Evolutionary conservation across 2,113 vertebrate species (phyloP).

Genomic region (Myanophis thanlyinensis): DNA sequence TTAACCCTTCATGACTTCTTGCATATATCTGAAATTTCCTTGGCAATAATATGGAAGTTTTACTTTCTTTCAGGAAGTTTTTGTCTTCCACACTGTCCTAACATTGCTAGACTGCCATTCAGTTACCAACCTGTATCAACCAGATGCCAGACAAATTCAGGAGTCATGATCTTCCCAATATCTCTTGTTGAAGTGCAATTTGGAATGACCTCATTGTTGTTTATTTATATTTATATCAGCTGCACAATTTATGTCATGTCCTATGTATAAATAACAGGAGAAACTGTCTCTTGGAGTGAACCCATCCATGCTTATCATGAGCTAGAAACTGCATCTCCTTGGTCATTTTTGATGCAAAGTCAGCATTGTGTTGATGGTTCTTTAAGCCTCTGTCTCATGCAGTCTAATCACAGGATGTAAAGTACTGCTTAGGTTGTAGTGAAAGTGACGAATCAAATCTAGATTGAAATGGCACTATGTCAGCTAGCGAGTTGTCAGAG

Average conservation of each 20-base stretch:
- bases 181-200: neutral
- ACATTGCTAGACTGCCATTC: neutral
- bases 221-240: neutral
- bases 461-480: conserved; percentile 50
- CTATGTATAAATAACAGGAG: neutral
- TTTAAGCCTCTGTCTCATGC: conserved; percentile 36
- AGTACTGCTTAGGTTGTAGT: conserved; percentile 41
- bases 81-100: neutral
- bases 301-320: neutral
- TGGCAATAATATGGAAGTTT: neutral
- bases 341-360: conserved; percentile 29
- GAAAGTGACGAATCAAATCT: conserved; percentile 28
- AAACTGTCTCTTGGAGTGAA: neutral
- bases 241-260: neutral
- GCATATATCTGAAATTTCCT: neutral
- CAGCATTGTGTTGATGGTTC: conserved; percentile 6
- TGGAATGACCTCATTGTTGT: neutral
- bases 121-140: neutral
- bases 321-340: conserved; percentile 3
- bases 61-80: neutral
- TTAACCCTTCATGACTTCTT: neutral
- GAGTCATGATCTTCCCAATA: no score
- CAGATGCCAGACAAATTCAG: neutral
- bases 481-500: conserved; percentile 36
- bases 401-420: conserved; percentile 41